phyloP scores from a whole-genome alignment of 2,797 vertebrate species.

The Bradypodion ventrale region DNA sequence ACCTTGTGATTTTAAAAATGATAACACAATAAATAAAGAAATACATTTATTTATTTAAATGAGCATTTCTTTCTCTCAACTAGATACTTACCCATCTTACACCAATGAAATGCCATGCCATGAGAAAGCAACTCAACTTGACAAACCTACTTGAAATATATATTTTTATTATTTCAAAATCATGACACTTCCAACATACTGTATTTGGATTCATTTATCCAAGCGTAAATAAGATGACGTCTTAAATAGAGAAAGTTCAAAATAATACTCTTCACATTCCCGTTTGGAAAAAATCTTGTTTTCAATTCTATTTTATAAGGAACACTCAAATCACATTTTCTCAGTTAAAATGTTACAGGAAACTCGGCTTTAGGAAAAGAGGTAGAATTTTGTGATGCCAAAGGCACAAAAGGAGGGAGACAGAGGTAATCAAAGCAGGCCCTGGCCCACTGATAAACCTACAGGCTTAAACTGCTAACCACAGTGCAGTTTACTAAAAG shows the following conservation, averaged over 20 bases:
- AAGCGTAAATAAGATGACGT: neutral
- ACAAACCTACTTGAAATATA: constrained; percentile 45
- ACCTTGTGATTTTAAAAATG: neutral
- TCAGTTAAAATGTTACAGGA: neutral
- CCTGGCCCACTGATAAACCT: neutral
- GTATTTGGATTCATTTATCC: neutral
- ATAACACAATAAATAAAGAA: no score
- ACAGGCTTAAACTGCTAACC: neutral
- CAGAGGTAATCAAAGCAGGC: neutral
- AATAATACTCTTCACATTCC: neutral
- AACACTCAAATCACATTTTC: neutral
- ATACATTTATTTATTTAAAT: no score
- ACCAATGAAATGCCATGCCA: neutral
- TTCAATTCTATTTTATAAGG: neutral
- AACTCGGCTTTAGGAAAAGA: neutral
- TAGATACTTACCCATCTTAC: neutral
- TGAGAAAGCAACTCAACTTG: constrained; percentile 3
- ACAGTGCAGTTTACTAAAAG: neutral
- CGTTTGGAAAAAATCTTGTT: neutral
- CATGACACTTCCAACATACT: constrained; percentile 35
- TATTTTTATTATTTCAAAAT: neutral
- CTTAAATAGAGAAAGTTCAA: neutral
- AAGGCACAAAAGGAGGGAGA: neutral
- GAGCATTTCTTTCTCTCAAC: neutral
- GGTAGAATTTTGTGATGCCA: neutral